These are phyloP conservation scores for Aurelia sp. DNA, from an alignment of 30 jellyfish, hydroid and myxozoan species.

Conservation along the genomic window DNA sequence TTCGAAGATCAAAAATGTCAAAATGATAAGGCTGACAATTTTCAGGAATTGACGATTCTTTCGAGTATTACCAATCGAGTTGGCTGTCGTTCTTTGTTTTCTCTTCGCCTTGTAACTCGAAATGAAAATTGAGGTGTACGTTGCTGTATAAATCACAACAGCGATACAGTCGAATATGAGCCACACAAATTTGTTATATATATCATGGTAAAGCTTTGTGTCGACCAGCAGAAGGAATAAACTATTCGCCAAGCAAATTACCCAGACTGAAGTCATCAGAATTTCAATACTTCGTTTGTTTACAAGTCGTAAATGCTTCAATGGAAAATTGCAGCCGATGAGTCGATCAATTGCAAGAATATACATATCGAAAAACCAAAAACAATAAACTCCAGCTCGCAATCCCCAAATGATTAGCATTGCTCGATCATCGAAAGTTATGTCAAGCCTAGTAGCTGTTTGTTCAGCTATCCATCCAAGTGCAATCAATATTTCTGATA, in stretches of 20 bases:
- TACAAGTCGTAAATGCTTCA: slow-evolving; percentile 45
- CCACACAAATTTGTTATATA: slow-evolving; percentile 53
- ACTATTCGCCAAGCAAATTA: slow-evolving; percentile 24
- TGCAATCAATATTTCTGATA: slow-evolving; percentile 46
- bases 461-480: slow-evolving; percentile 60
- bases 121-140: slow-evolving; percentile 33
- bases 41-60: slow-evolving; percentile 33
- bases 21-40: slow-evolving; percentile 42
- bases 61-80: background rate
- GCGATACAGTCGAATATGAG: slow-evolving; percentile 36
- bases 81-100: background rate
- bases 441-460: slow-evolving; percentile 8
- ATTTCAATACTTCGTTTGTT: background rate
- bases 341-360: slow-evolving; percentile 54
- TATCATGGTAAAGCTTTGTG: slow-evolving; percentile 11
- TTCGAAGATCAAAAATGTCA: slow-evolving; percentile 45
- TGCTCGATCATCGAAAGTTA: slow-evolving; percentile 19
- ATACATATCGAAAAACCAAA: slow-evolving; percentile 60
- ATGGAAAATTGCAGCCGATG: slow-evolving; percentile 50
- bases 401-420: slow-evolving; percentile 50
- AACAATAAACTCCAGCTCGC: slow-evolving; percentile 66
- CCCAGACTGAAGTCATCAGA: slow-evolving; percentile 20
- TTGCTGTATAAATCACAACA: slow-evolving; percentile 23
- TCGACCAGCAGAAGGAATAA: slow-evolving; percentile 13
- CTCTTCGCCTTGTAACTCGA: slow-evolving; percentile 3